These are phyloP conservation scores for Alaudala cheleensis DNA, from an alignment of 2,113 vertebrate species.

Conservation along the genomic window DNA sequence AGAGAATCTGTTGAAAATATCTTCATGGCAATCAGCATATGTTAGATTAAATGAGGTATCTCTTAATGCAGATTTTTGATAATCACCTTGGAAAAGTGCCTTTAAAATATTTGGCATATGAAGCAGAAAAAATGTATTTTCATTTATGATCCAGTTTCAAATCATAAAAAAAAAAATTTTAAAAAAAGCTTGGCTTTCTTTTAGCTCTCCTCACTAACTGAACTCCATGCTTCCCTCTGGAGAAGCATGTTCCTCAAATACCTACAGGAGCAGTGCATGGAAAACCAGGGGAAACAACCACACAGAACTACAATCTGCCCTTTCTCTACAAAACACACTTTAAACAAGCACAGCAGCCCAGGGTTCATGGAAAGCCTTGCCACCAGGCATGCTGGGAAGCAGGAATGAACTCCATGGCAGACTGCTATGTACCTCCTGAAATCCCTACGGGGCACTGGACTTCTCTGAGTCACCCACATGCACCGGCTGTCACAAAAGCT, in stretches of 20 bases:
- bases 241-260: neutral
- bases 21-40: neutral
- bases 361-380: neutral
- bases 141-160: neutral
- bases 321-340: neutral
- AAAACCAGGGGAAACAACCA: neutral
- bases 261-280: neutral
- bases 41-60: neutral
- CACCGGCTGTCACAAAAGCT: neutral
- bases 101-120: neutral
- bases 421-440: neutral
- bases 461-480: neutral
- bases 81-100: neutral
- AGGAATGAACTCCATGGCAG: neutral
- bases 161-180: neutral
- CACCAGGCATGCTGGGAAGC: neutral
- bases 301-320: fast-evolving
- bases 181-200: fast-evolving
- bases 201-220: neutral
- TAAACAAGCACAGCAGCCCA: neutral
- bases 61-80: neutral
- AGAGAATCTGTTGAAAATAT: conserved; percentile 8
- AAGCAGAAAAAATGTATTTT: neutral
- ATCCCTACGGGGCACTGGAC: fast-evolving
- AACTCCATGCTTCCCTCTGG: neutral